Evolutionary conservation across 2,797 vertebrate genomes (phyloP), one percentile per base, ranked within the genome.

Genomic region (Fistularia commersonii): DNA sequence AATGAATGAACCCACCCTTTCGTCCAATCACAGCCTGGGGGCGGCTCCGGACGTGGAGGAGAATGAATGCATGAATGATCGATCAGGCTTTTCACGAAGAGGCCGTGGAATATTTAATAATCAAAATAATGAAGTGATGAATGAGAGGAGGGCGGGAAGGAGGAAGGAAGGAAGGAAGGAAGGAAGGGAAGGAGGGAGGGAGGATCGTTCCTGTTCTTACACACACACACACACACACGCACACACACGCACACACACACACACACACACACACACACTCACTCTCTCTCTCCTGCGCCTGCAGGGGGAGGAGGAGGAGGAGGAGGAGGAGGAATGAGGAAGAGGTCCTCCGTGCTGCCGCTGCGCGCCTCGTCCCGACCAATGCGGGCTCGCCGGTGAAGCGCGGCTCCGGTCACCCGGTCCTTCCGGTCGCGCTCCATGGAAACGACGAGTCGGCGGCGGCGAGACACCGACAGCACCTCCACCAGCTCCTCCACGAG

Each of bases 291-390:
- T 67, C 62, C 15, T 40, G 48, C 57, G 59, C 55, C 65, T 52
- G 38, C 47, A 42, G 50, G 42, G 63, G 64, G 65, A 32, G 48
- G 71, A 54, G 57, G 66, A 46, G 56, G 54, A 59, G 57, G 64
- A 36, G 67, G 64, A 63, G 74, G 67, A 36, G 77, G 76, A 89
- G 88, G 89, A 89, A 91, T 89, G 89, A 90, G 88, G 89, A 90
- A 91, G 88, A 84, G 75, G 78, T 81, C 79, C 71, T 57, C 72
- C 4, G 45, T 57, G n/a, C n/a, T n/a, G 32, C 10, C 11, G 59
- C 69, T 61, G 69, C 84, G 73, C 85, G 72, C 75, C 74, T 85
- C 79, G 78, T 82, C 73, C 82, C 83, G 58, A 54, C 77, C 50
- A 64, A 79, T 82, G 77, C 82, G 84, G 86, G 86, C 82, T 78